These are phyloP conservation scores for Opisthocomus hoazin DNA, from an alignment of 2,113 vertebrate species.

Conservation along the genomic window DNA sequence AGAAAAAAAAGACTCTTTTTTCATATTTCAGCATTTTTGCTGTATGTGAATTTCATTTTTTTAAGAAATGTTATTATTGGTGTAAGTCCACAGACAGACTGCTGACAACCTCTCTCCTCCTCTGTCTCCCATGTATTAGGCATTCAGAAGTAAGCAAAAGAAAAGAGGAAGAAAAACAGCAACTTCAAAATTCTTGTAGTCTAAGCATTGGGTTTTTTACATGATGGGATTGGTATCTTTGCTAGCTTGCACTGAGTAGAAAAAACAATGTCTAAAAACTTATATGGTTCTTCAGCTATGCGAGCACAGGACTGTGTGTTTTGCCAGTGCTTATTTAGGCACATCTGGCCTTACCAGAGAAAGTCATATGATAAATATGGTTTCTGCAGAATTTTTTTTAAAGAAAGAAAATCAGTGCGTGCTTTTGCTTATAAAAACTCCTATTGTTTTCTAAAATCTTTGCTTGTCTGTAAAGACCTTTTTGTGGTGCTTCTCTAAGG, in stretches of 20 bases:
- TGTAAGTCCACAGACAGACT: neutral
- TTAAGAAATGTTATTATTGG: neutral
- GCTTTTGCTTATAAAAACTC: neutral
- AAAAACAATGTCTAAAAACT: neutral
- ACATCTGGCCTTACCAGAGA: neutral
- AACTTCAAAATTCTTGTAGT: neutral
- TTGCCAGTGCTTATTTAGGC: neutral
- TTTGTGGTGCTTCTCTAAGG: neutral
- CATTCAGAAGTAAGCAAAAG: neutral
- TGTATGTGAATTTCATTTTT: neutral
- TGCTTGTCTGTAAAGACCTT: neutral
- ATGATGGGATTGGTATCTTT: neutral
- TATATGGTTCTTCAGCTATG: neutral
- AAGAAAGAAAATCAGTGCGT: neutral
- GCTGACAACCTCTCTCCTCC: neutral
- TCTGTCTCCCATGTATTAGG: neutral
- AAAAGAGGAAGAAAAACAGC: neutral
- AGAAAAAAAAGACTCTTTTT: neutral
- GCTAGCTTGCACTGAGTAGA: neutral
- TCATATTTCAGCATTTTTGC: neutral
- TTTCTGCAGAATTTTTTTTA: neutral
- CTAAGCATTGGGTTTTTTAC: neutral
- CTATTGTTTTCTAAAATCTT: neutral
- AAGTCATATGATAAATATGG: neutral
- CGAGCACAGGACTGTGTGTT: neutral